Conservation (phyloP, 2,797 vertebrate species). For the Lacerta agilis region DNA sequence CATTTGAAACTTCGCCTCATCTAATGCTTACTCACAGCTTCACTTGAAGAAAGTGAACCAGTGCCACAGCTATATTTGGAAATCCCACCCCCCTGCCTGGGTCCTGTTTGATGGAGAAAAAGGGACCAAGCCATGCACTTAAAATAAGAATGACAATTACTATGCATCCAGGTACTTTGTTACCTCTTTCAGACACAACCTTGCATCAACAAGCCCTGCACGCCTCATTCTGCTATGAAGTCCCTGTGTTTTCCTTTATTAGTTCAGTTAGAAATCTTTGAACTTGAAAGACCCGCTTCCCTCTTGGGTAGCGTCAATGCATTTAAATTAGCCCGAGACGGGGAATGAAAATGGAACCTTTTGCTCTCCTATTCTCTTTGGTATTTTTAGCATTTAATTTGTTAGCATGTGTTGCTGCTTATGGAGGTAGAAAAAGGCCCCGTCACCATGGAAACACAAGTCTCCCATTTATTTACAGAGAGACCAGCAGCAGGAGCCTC, state of each 20-base stretch:
- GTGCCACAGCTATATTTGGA: conserved; percentile 21
- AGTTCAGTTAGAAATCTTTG: conserved; percentile 55
- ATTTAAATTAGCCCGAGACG: conserved; percentile 44
- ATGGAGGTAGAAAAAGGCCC: conserved; percentile 27
- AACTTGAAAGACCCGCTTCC: conserved; percentile 42
- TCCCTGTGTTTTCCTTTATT: conserved; percentile 42
- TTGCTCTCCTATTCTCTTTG: conserved; percentile 38
- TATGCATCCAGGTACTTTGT: conserved; percentile 34
- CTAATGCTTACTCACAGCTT: conserved; percentile 6
- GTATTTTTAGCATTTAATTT: conserved; percentile 56
- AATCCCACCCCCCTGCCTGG: not conserved
- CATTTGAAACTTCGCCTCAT: not conserved
- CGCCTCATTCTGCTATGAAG: conserved; percentile 33
- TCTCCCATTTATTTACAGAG: conserved; percentile 52
- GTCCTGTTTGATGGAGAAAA: not conserved
- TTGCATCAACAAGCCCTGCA: conserved; percentile 47
- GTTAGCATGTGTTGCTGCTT: conserved; percentile 35
- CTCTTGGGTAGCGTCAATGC: conserved; percentile 23
- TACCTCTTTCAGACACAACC: conserved; percentile 30
- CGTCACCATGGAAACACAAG: conserved; percentile 56
- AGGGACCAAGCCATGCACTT: conserved; percentile 13
- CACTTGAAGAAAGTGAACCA: conserved; percentile 16
- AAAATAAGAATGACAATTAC: conserved; percentile 33
- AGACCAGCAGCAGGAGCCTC: conserved; percentile 35
- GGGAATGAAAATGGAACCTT: conserved; percentile 24